Conservation (phyloP, 2,888 invertebrate genomes). For the Teinopalpus imperialis region DNA sequence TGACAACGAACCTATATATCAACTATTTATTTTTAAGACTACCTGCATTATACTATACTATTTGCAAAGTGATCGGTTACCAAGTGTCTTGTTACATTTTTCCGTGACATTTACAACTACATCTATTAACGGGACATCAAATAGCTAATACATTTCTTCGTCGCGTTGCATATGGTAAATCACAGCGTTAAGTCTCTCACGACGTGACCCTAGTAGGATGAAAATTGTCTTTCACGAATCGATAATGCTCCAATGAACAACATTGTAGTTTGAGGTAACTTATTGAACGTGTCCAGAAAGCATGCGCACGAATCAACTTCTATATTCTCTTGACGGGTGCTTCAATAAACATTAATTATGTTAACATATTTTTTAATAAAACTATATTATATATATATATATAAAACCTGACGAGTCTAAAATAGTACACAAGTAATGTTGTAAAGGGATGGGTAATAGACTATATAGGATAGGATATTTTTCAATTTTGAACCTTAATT, state of each 20-base stretch:
- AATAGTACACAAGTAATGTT: no score
- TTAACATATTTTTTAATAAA: no score
- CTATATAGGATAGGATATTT: no score
- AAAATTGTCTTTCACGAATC: constrained; percentile 67
- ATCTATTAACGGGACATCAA: constrained; percentile 15
- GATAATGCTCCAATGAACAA: constrained; percentile 45
- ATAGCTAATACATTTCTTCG: constrained; percentile 31
- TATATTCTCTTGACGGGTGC: background rate
- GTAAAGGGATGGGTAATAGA: no score
- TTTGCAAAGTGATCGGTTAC: no score
- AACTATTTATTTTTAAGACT: no score
- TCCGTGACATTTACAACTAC: background rate
- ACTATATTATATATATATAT: no score
- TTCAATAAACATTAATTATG: background rate
- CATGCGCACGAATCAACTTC: background rate
- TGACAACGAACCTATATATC: no score
- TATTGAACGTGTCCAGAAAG: constrained; percentile 8
- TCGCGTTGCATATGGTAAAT: constrained; percentile 35
- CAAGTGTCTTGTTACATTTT: constrained; percentile 3
- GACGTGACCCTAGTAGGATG: constrained; percentile 38
- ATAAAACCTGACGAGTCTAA: no score
- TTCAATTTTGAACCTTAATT: no score
- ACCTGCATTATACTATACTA: no score
- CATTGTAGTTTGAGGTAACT: constrained; percentile 5
- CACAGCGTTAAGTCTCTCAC: constrained; percentile 33